phyloP scores from a whole-genome alignment of 1,140 invertebrate species.

The Phenacoccus solenopsis region DNA sequence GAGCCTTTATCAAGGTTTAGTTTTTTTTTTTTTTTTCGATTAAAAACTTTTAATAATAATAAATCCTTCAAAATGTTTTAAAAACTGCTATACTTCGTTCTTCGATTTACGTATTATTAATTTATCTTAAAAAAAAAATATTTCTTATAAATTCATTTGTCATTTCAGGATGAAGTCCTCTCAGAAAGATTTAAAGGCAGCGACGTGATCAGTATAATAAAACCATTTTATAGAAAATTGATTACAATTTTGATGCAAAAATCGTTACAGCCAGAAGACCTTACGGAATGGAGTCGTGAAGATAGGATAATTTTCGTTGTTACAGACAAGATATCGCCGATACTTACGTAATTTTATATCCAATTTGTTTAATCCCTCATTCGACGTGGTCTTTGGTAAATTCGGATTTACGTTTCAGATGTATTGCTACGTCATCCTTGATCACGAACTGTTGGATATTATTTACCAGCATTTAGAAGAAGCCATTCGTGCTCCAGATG shows the following conservation, averaged over 20 bases:
- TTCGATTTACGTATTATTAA: not conserved
- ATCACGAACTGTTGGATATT: slow-evolving; percentile 51
- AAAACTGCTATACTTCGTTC: not conserved
- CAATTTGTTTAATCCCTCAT: not conserved
- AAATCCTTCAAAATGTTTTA: not conserved
- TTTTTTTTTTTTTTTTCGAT: slow-evolving; percentile 16
- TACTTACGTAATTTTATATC: slow-evolving; percentile 48
- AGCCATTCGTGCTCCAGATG: slow-evolving; percentile 6
- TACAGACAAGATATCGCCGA: slow-evolving; percentile 85
- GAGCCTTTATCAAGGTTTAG: not conserved
- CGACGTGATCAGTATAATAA: slow-evolving; percentile 13
- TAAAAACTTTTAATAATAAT: too few species aligned
- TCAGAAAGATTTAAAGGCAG: slow-evolving; percentile 18
- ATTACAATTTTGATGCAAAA: slow-evolving; percentile 50
- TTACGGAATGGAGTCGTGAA: slow-evolving; percentile 44
- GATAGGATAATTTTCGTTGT: slow-evolving; percentile 75
- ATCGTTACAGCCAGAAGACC: slow-evolving; percentile 43
- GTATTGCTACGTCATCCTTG: slow-evolving; percentile 69
- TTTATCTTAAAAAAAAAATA: too few species aligned
- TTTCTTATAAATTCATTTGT: too few species aligned
- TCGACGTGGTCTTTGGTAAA: not conserved
- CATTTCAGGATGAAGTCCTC: slow-evolving; percentile 20
- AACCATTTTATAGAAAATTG: slow-evolving; percentile 50
- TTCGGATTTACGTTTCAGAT: slow-evolving; percentile 38
- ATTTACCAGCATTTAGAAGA: slow-evolving; percentile 30